These are phyloP conservation scores for Sipha maydis DNA, from an alignment of 2,888 invertebrate genomes.

Conservation along the genomic window DNA sequence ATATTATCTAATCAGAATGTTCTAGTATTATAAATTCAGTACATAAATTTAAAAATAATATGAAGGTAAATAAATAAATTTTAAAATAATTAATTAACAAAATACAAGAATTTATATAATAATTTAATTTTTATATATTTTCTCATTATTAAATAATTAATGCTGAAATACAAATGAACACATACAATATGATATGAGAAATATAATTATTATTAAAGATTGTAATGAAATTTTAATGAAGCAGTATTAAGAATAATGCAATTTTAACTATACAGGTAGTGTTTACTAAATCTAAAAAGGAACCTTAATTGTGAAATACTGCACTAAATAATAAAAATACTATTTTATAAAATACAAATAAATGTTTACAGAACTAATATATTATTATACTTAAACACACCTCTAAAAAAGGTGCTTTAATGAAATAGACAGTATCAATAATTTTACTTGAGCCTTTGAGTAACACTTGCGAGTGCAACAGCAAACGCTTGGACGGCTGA, in stretches of 20 bases:
- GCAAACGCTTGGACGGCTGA: constrained; percentile 98
- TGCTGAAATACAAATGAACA: constrained; percentile 60
- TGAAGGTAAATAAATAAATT: not conserved
- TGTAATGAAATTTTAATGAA: constrained; percentile 45
- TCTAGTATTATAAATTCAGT: too few species aligned
- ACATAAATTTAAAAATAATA: not conserved
- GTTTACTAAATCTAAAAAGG: constrained; percentile 47
- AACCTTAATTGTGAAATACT: constrained; percentile 47
- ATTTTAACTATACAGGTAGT: constrained; percentile 24
- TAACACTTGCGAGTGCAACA: constrained; percentile 95
- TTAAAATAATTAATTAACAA: not conserved
- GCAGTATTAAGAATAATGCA: constrained; percentile 18
- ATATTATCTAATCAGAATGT: too few species aligned
- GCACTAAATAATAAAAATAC: constrained; percentile 54
- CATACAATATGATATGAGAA: constrained; percentile 54
- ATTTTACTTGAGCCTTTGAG: constrained; percentile 88
- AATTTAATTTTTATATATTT: constrained; percentile 39
- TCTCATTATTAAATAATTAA: constrained; percentile 39
- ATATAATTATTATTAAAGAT: constrained; percentile 42
- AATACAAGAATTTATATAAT: not conserved
- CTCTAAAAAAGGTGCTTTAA: constrained; percentile 26
- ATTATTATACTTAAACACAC: constrained; percentile 9
- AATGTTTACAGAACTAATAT: constrained; percentile 22
- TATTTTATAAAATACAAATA: constrained; percentile 29
- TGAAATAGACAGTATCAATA: constrained; percentile 23